phyloP scores from a whole-genome alignment of 2,888 invertebrate genomes.

The Cosmorhoe ocellata region DNA sequence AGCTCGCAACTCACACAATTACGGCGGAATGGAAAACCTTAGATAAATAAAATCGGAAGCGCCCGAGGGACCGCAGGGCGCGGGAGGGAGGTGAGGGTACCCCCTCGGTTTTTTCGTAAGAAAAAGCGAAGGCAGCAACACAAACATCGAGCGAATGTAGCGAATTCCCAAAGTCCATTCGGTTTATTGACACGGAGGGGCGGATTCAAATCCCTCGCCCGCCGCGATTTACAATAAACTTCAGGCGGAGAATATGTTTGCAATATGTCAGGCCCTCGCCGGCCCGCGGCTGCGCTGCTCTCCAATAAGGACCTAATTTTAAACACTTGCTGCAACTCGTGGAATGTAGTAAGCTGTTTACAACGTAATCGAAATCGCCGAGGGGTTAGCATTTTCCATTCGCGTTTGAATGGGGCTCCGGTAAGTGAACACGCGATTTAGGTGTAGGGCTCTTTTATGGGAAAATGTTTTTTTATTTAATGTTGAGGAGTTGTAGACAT shows the following conservation, averaged over 20 bases:
- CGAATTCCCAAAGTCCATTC: conserved; percentile 78
- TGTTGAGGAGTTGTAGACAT: conserved; percentile 1
- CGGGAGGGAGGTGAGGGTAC: conserved; percentile 36
- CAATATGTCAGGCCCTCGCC: conserved; percentile 66
- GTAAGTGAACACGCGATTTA: conserved; percentile 48
- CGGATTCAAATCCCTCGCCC: conserved; percentile 68
- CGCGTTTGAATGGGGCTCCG: conserved; percentile 57
- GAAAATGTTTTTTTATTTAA: conserved; percentile 29
- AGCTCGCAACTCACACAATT: conserved; percentile 78
- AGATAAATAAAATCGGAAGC: conserved; percentile 79
- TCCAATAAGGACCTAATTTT: conserved; percentile 54
- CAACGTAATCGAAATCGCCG: conserved; percentile 61
- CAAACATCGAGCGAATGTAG: conserved; percentile 76
- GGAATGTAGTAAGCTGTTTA: conserved; percentile 71
- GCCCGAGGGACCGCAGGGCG: conserved; percentile 42
- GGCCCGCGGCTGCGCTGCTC: conserved; percentile 30
- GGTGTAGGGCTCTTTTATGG: conserved; percentile 31
- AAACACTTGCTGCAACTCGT: conserved; percentile 53
- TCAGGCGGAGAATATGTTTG: conserved; percentile 78
- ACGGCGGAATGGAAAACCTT: conserved; percentile 78
- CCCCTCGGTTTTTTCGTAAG: conserved; percentile 49
- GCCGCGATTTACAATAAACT: conserved; percentile 79
- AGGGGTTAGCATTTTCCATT: conserved; percentile 55
- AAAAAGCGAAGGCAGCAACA: conserved; percentile 74
- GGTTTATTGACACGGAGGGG: conserved; percentile 70